These are phyloP conservation scores for Perognathus longimembris DNA, from an alignment of 2,113 vertebrate genomes.

Conservation along the genomic window DNA sequence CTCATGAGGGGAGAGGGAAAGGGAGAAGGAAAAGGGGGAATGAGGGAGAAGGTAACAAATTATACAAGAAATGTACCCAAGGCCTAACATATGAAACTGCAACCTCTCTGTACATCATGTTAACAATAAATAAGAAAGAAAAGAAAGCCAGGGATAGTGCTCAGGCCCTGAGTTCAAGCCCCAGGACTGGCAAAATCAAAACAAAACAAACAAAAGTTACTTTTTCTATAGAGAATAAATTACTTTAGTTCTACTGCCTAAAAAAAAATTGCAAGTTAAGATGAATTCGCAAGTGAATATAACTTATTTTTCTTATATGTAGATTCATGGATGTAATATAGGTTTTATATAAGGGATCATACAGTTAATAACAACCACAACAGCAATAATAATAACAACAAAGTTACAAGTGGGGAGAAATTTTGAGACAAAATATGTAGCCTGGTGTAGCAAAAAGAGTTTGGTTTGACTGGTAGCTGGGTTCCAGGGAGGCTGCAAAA, in stretches of 20 bases:
- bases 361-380: neutral
- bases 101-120: no score
- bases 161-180: no score
- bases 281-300: neutral
- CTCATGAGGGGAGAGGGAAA: no score
- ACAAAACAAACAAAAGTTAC: no score
- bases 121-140: no score
- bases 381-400: conserved; percentile 2
- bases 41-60: no score
- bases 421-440: neutral
- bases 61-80: no score
- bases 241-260: neutral
- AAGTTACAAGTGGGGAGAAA: conserved; percentile 7
- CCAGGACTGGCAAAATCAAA: no score
- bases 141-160: no score
- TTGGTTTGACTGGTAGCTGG: neutral
- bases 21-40: no score
- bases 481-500: neutral
- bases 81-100: no score
- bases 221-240: conserved; percentile 9
- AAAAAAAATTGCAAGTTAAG: neutral
- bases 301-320: neutral
- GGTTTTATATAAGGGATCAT: neutral
- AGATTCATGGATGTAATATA: neutral
- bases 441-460: neutral